phyloP scores from a whole-genome alignment of 2,797 vertebrate species.

The Sebastes hubbsi region DNA sequence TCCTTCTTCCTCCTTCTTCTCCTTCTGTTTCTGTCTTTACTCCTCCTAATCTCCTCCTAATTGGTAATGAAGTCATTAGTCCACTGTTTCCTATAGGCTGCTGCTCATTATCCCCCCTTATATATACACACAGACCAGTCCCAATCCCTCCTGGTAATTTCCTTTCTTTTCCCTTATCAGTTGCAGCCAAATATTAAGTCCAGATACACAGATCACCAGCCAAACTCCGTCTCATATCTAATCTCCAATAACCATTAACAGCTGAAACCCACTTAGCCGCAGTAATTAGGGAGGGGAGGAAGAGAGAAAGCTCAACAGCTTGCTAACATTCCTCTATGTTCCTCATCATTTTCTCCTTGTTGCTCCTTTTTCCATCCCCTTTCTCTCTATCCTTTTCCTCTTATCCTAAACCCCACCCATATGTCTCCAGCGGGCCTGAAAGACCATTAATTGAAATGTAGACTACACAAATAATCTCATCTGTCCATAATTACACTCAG shows the following conservation, averaged over 20 bases:
- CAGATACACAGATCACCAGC: not conserved
- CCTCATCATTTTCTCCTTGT: not conserved
- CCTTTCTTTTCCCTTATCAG: conserved; percentile 9
- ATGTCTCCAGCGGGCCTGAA: not conserved
- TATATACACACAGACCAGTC: not conserved
- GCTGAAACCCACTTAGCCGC: conserved; percentile 21
- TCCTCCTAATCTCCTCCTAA: not conserved
- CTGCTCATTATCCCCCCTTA: not conserved
- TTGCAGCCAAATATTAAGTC: conserved; percentile 21
- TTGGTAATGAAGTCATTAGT: conserved; percentile 17
- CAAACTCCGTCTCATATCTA: conserved; percentile 20
- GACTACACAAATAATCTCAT: conserved; percentile 44
- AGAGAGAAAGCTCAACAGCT: not conserved
- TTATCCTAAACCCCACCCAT: not conserved
- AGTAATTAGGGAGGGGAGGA: not conserved
- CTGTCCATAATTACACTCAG: conserved; percentile 3
- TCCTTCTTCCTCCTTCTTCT: not conserved
- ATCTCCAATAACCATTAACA: conserved; percentile 49
- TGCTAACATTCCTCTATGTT: not conserved
- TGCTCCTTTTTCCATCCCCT: not conserved
- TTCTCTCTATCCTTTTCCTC: not conserved
- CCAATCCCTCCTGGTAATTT: conserved; percentile 8
- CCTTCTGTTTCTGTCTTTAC: not conserved
- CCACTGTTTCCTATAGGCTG: conserved; percentile 2
- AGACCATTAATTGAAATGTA: conserved; percentile 18